phyloP scores from a whole-genome alignment of 2,888 invertebrate species.

The Apoda limacodes region DNA sequence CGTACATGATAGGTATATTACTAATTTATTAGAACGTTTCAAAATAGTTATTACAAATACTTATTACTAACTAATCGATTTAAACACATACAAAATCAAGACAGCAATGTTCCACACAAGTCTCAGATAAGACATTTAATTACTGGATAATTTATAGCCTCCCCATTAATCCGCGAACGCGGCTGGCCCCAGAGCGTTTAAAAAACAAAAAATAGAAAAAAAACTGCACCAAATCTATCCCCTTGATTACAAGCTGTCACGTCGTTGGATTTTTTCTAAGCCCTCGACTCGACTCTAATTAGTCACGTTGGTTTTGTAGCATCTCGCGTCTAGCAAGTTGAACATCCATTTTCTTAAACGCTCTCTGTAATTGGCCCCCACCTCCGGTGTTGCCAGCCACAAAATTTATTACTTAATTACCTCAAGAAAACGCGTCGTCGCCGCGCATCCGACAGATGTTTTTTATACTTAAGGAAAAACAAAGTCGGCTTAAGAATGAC shows the following conservation, averaged over 20 bases:
- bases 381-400: slow-evolving; percentile 61
- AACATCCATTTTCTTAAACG: slow-evolving; percentile 64
- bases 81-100: too few relatives aligned
- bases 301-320: slow-evolving; percentile 46
- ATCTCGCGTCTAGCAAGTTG: slow-evolving; percentile 28
- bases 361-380: slow-evolving; percentile 60
- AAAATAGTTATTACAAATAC: too few relatives aligned
- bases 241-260: slow-evolving; percentile 69
- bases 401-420: slow-evolving; percentile 72
- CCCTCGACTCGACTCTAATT: slow-evolving; percentile 60
- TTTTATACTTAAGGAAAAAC: slow-evolving; percentile 66
- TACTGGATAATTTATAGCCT: slow-evolving; percentile 57
- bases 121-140: slow-evolving; percentile 58
- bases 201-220: slow-evolving; percentile 37
- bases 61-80: too few relatives aligned
- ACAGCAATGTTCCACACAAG: slow-evolving; percentile 19
- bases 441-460: slow-evolving; percentile 58
- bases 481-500: slow-evolving; percentile 68
- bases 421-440: slow-evolving; percentile 64
- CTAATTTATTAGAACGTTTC: too few relatives aligned
- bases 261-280: slow-evolving; percentile 65
- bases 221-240: slow-evolving; percentile 47
- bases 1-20: too few relatives aligned
- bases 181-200: slow-evolving; percentile 38
- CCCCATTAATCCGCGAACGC: slow-evolving; percentile 53